Evolutionary conservation across 2,888 invertebrate species (phyloP).

Genomic region (Capitulum mitella): DNA sequence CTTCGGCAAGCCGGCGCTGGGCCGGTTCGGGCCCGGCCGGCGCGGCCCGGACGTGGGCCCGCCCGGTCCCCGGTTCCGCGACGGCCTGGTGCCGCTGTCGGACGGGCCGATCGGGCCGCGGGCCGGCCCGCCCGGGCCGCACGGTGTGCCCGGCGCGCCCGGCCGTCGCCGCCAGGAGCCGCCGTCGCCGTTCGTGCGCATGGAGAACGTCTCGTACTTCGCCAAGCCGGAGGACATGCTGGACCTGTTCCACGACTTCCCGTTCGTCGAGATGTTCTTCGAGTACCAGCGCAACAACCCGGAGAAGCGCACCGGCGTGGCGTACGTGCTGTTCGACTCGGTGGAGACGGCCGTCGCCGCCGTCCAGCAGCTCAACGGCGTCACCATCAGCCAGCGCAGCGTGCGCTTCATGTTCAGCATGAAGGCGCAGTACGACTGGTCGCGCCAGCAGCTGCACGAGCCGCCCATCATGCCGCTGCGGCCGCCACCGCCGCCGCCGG

Average conservation of each 20-base stretch:
- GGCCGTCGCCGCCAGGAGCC: neutral
- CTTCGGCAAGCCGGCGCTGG: neutral
- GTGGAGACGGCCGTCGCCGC: neutral
- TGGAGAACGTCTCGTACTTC: conserved; percentile 5
- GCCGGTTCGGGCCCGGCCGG: conserved; percentile 28
- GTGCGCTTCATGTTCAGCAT: neutral
- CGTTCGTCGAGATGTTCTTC: conserved; percentile 12
- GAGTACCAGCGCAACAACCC: conserved; percentile 38
- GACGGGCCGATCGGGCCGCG: neutral
- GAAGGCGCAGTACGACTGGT: neutral
- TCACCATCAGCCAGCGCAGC: neutral
- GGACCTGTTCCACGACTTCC: neutral
- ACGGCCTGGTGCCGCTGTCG: too few relatives aligned
- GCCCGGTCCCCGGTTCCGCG: neutral
- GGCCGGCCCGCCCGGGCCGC: neutral
- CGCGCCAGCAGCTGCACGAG: too few relatives aligned
- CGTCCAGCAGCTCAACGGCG: neutral
- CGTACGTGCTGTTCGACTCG: conserved; percentile 40
- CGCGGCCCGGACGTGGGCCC: conserved; percentile 16
- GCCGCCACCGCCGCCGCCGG: neutral
- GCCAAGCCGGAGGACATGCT: neutral
- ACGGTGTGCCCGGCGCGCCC: neutral
- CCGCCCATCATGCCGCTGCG: neutral
- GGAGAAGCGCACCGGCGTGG: conserved; percentile 42
- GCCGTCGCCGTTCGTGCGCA: neutral